phyloP scores from a whole-genome alignment of 2,888 invertebrate species.

The Eudemis profundana region DNA sequence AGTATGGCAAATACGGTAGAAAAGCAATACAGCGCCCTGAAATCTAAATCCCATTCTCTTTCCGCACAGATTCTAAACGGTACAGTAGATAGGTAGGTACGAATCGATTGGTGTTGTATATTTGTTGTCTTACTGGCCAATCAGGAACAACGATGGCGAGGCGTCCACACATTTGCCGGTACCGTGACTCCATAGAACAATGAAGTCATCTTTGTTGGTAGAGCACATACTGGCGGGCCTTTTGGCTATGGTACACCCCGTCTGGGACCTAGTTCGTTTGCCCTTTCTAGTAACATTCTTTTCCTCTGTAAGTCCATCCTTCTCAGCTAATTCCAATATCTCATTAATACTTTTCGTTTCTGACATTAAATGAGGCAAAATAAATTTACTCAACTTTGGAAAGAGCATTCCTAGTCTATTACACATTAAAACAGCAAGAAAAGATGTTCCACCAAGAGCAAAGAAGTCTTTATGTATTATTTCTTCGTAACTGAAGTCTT shows the following conservation, averaged over 20 bases:
- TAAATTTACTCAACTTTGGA: slow-evolving; percentile 74
- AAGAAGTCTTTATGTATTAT: slow-evolving; percentile 81
- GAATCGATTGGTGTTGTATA: too few relatives aligned
- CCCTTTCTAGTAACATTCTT: slow-evolving; percentile 56
- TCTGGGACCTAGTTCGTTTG: slow-evolving; percentile 55
- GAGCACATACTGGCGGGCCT: slow-evolving; percentile 44
- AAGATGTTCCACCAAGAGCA: slow-evolving; percentile 89
- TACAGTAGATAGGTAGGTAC: too few relatives aligned
- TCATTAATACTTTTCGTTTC: slow-evolving; percentile 71
- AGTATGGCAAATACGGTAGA: too few relatives aligned
- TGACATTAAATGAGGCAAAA: slow-evolving; percentile 84
- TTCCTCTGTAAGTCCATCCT: slow-evolving; percentile 57
- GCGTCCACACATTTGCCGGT: slow-evolving; percentile 94
- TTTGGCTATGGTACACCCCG: slow-evolving; percentile 49
- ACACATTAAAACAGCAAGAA: slow-evolving; percentile 87
- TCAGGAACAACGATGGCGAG: slow-evolving; percentile 86
- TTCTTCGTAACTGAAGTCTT: slow-evolving; percentile 63
- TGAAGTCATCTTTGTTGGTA: slow-evolving; percentile 57
- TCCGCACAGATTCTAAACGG: too few relatives aligned
- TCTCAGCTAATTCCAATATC: slow-evolving; percentile 63
- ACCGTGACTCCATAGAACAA: slow-evolving; percentile 86
- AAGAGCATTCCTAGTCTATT: slow-evolving; percentile 81
- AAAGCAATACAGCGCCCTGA: too few relatives aligned
- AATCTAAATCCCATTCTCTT: too few relatives aligned
- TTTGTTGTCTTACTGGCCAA: slow-evolving; percentile 80